phyloP scores from a whole-genome alignment of 2,888 invertebrate species.

The Eledone cirrhosa region DNA sequence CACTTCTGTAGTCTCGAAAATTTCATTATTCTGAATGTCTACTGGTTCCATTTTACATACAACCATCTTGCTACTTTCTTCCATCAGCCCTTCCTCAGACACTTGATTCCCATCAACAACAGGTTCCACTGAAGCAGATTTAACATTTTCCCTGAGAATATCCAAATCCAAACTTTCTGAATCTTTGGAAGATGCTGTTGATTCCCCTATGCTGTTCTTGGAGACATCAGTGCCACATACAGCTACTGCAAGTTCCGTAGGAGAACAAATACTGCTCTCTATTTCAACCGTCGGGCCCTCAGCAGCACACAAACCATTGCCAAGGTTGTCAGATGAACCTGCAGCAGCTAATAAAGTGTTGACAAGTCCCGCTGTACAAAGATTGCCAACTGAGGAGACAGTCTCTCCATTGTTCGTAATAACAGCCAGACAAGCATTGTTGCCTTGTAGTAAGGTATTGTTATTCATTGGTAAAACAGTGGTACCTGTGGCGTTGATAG shows the following conservation, averaged over 20 bases:
- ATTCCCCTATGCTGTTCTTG: conserved; percentile 20
- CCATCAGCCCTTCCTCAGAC: conserved; percentile 17
- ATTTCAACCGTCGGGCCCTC: conserved; percentile 27
- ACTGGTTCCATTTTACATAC: conserved; percentile 9
- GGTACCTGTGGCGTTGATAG: not conserved
- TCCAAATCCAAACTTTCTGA: conserved; percentile 23
- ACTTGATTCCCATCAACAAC: not conserved
- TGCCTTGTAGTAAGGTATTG: not conserved
- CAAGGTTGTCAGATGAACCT: not conserved
- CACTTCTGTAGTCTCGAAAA: too few species aligned
- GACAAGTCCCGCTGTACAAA: conserved; percentile 17
- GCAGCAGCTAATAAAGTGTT: conserved; percentile 19
- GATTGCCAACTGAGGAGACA: conserved; percentile 15
- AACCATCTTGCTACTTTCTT: not conserved
- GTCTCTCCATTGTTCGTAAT: conserved; percentile 24
- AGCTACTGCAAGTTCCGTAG: conserved; percentile 16
- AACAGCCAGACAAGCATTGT: conserved; percentile 15
- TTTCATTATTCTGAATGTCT: too few species aligned
- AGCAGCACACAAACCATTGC: conserved; percentile 16
- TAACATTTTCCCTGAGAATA: conserved; percentile 25
- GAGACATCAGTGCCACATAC: conserved; percentile 22
- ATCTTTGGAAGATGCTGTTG: conserved; percentile 3
- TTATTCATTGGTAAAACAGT: not conserved
- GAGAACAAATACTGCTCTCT: conserved; percentile 12
- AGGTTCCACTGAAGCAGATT: conserved; percentile 2